Conservation (phyloP, 2,888 invertebrate genomes). For the Tetragnatha montana region DNA sequence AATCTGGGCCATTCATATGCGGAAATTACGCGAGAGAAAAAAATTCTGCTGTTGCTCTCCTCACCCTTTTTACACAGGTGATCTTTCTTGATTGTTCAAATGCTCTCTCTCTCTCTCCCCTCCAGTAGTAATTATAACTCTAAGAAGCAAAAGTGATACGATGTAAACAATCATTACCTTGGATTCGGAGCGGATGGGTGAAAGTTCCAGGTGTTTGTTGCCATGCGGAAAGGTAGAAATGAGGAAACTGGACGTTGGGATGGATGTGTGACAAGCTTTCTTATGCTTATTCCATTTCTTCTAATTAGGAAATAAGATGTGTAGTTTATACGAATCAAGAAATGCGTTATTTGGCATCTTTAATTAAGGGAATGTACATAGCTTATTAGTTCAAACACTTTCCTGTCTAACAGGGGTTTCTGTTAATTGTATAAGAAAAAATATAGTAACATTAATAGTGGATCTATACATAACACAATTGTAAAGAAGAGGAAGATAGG, state of each 20-base stretch:
- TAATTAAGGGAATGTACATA: no score
- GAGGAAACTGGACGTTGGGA: background rate
- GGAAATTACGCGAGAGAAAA: slow-evolving; percentile 38
- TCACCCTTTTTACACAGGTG: no score
- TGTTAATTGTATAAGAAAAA: no score
- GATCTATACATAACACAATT: no score
- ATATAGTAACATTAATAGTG: no score
- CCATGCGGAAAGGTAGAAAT: background rate
- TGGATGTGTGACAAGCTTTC: background rate
- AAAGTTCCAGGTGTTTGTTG: background rate
- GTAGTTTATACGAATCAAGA: no score
- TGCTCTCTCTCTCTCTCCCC: background rate
- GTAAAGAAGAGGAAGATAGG: no score
- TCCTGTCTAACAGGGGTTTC: no score
- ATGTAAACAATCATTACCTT: background rate
- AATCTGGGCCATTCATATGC: slow-evolving; percentile 39
- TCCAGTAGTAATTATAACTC: background rate
- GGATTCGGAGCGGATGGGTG: background rate
- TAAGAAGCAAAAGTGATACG: background rate
- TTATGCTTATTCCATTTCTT: no score
- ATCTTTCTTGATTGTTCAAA: background rate
- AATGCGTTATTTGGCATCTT: no score
- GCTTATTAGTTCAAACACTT: no score
- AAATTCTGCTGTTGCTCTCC: background rate
- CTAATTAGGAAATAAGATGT: no score